Base-by-base conservation (phyloP, 2,113 vertebrate species). In the Melanostigma gelatinosum region DNA sequence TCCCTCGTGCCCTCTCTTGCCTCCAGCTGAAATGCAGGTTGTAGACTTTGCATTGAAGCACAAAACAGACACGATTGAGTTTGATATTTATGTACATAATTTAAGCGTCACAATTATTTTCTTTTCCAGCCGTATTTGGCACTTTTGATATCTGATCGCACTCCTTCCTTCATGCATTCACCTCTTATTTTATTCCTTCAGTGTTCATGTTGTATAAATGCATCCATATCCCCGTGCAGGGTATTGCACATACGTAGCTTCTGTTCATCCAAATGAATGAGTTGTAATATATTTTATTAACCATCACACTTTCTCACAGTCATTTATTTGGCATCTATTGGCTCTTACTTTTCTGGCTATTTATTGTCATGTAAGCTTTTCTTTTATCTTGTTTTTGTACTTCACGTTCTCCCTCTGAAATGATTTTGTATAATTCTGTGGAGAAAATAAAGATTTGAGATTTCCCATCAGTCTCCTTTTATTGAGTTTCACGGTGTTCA, bases 251-350 rank as follows among this genome's bases (percentile, higher is more conserved):
- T 42, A 44, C 77, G 40, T 80, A 4, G 24, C 70, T 75, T 83
- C 76, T 78, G 73, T 84, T 82, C 50, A 24, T 80, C 83, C 69
- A 83, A 74, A 89, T 77, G 18, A 85, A 80, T 71, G 60, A 88
- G 91, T 91, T 94, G 91, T 94, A 93, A 92, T 85, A 91, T 94
- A 91, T 95, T 94, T 77, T 64, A 80, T 72, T 52, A 58, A 74
- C 46, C 50, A 60, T 18, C 6, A 68, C 60, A 74, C 64, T 79
- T 79, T 65, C 10, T 77, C 32, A 34, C 29, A 72, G 67, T 48
- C 40, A 54, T 79, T 72, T 64, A 27, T 32, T 61, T 68, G 87
- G 61, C 60, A 78, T 70, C 20, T 72, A 34, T 68, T 76, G 84
- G 20, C 61, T 64, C 29, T 42, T 70, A 24, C 50, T 15, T 70